phyloP scores from a whole-genome alignment of 2,113 vertebrate genomes.

The Calypte anna region DNA sequence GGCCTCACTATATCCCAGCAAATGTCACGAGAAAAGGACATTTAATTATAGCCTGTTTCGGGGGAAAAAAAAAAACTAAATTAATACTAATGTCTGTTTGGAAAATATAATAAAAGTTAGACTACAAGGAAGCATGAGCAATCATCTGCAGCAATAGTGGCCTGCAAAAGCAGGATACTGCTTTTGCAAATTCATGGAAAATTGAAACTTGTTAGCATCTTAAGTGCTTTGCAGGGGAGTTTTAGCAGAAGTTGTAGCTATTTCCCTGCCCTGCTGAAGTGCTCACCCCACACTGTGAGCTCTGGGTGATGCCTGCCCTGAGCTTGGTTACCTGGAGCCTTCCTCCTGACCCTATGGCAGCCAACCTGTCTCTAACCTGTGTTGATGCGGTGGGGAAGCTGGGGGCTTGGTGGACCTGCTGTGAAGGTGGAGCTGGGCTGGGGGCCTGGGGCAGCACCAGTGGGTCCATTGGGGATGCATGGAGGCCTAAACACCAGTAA shows the following conservation, averaged over 20 bases:
- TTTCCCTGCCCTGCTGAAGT: not conserved
- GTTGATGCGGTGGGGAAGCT: not conserved
- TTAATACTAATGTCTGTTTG: constrained; percentile 63
- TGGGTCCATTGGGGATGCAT: fast-evolving
- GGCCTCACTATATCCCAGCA: constrained; percentile 19
- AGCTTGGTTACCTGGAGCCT: not conserved
- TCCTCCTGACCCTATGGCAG: not conserved
- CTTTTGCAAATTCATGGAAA: constrained; percentile 27
- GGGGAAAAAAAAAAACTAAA: not conserved
- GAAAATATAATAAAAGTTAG: constrained; percentile 59
- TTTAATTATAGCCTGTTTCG: constrained; percentile 48
- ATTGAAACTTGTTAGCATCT: not conserved
- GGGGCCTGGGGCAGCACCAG: not conserved
- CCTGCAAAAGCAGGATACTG: not conserved
- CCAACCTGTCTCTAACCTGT: too few species aligned
- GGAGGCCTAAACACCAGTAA: fast-evolving
- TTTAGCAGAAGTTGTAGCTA: not conserved
- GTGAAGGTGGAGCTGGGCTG: not conserved
- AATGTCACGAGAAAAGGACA: constrained; percentile 50
- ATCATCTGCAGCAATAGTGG: not conserved
- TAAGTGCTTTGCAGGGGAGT: not conserved
- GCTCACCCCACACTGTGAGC: fast-evolving
- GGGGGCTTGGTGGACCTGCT: not conserved
- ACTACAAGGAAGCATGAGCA: constrained; percentile 43
- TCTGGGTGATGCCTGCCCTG: not conserved